Evolutionary conservation across 1,140 invertebrate genomes (phyloP), one percentile per base, ranked within the genome.

Genomic region (Holotrichia oblita): DNA sequence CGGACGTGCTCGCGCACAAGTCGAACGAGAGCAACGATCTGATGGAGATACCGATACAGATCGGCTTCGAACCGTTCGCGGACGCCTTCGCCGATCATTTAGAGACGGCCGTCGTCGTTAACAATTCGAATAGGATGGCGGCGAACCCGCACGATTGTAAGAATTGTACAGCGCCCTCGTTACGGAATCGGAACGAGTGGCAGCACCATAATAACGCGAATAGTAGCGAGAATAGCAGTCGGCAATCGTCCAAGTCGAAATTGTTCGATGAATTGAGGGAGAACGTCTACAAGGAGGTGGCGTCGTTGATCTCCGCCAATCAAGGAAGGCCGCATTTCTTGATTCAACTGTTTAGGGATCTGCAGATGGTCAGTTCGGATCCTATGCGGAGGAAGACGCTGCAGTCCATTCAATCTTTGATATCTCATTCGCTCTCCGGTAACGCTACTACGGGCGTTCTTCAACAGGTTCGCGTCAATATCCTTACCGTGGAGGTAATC

Each of bases 281-380:
- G 82, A 91, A 92, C 84, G 90, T 93, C 3, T 93, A 92, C 82
- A 91, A 93, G 12, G 91, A 93, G 83, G 89, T 94, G 0, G 91
- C 91, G n/a, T 90, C 91, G 3, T 86, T 94, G 12, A 91, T 94
- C 40, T 90, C 90, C 0, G 91, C 91, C 0, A 94, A 94, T 84
- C 91, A 92, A 85, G 90, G 88, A 69, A 88, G 92, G 78, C 92
- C 92, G 0, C 91, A 93, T 81, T 93, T 92, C 83, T 85, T 93
- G 17, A 90, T 93, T 72, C 92, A 92, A 81, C 85, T 93, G 76
- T 90, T 93, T 77, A 87, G 89, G 80, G 92, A 93, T 84, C 85
- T 93, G 44, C 91, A 92, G 81, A 84, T 90, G 41, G 90, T 93
- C 40, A 91, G 91, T 80, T 92, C 91, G 4, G 92, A 93, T 83